A percentile compares a stretch with the other conserved stretches of the same genome.
phyloP scores from a whole-genome alignment of 1,140 invertebrate species.

The Drosophila tsacasi region DNA sequence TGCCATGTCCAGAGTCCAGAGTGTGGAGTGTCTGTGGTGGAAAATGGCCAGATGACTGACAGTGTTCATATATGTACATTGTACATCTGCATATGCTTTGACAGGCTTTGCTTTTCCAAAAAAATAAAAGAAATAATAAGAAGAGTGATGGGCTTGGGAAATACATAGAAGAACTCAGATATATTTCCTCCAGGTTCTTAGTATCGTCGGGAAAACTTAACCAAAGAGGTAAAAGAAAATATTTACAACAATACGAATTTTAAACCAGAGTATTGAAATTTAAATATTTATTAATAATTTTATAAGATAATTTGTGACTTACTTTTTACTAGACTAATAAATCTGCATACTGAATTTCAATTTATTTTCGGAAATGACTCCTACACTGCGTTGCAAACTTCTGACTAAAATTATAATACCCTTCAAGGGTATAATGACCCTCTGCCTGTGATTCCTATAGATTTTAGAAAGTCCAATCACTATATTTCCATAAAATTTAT shows the following conservation, averaged over 20 bases:
- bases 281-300: no score
- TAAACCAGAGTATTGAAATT: no score
- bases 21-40: background rate
- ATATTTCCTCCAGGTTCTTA: background rate
- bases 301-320: no score
- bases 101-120: background rate
- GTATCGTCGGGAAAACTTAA: background rate
- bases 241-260: background rate
- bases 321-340: no score
- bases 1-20: constrained; percentile 7
- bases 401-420: no score
- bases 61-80: constrained; percentile 28
- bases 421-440: no score
- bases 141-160: background rate
- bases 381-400: no score
- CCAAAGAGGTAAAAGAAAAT: background rate
- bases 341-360: no score
- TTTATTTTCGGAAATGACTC: no score
- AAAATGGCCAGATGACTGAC: constrained; percentile 45
- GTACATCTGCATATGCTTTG: constrained; percentile 41
- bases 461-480: no score
- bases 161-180: background rate
- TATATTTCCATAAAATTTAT: background rate
- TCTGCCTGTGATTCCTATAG: no score
- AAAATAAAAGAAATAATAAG: background rate